phyloP scores from a whole-genome alignment of 1,140 invertebrate species.

The Hesperophylax magnus region DNA sequence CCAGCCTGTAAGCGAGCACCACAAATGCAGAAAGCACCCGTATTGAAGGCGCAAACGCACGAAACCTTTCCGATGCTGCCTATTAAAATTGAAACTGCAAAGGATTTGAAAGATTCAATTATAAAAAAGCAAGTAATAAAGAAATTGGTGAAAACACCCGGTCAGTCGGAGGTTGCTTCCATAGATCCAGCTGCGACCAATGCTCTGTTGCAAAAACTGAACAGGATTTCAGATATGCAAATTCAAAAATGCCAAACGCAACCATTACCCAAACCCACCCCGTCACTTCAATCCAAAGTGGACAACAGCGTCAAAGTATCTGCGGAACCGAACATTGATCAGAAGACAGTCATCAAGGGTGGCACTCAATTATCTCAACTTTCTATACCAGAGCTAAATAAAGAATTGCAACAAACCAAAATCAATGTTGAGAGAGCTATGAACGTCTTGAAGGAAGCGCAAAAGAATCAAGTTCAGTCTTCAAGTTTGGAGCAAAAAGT shows the following conservation, averaged over 20 bases:
- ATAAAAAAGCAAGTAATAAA: too few relatives aligned
- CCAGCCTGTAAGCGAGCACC: background rate
- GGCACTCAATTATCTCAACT: background rate
- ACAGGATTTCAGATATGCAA: conserved; percentile 17
- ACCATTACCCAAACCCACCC: background rate
- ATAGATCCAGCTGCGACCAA: background rate
- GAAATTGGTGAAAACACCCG: too few relatives aligned
- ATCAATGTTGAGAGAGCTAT: background rate
- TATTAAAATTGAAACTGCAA: too few relatives aligned
- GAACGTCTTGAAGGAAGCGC: background rate
- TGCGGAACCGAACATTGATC: too few relatives aligned
- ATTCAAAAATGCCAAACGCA: conserved; percentile 5
- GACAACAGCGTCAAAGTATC: too few relatives aligned
- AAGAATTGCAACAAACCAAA: conserved; percentile 7
- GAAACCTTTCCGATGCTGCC: too few relatives aligned
- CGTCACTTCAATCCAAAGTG: background rate
- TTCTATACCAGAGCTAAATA: too few relatives aligned
- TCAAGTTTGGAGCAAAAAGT: background rate
- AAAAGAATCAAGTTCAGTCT: background rate
- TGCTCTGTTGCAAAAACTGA: conserved; percentile 14
- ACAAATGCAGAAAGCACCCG: background rate
- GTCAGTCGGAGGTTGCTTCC: background rate
- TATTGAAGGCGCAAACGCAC: too few relatives aligned
- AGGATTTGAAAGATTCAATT: too few relatives aligned
- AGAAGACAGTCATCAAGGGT: background rate